Conservation (phyloP, 2,113 vertebrate genomes). For the Tetraodon nigroviridis region DNA sequence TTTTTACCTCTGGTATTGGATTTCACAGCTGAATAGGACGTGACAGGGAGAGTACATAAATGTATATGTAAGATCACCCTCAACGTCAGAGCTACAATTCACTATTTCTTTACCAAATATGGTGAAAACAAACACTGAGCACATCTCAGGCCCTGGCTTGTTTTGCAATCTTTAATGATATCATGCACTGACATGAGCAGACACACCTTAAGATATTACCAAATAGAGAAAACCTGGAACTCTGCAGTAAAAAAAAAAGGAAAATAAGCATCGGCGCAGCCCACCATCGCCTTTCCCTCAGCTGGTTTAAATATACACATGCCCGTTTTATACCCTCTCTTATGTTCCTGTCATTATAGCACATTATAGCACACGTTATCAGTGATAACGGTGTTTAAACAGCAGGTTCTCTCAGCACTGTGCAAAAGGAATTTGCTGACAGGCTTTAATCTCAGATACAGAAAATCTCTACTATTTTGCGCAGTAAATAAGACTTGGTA, state of each 20-base stretch:
- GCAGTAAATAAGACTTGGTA: too few species aligned
- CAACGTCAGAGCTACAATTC: background rate
- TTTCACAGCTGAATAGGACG: slow-evolving; percentile 16
- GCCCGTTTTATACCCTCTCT: slow-evolving; percentile 8
- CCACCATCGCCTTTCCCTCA: background rate
- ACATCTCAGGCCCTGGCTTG: slow-evolving; percentile 56
- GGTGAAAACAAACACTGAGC: slow-evolving; percentile 37
- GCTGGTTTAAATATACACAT: background rate
- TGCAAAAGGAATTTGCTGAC: background rate
- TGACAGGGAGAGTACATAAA: slow-evolving; percentile 2
- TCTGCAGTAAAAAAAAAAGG: background rate
- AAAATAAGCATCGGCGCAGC: too few species aligned
- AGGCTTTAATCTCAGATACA: slow-evolving; percentile 4
- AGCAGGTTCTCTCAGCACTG: slow-evolving; percentile 5
- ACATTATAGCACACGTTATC: slow-evolving; percentile 16
- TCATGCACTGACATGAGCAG: slow-evolving; percentile 62
- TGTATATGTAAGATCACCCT: slow-evolving; percentile 4
- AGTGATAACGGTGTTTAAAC: slow-evolving; percentile 18
- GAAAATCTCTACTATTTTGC: too few species aligned
- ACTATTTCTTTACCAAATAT: slow-evolving; percentile 52
- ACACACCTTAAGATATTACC: slow-evolving; percentile 59
- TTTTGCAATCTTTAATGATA: slow-evolving; percentile 51
- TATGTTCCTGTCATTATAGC: slow-evolving; percentile 18
- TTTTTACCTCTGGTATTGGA: slow-evolving; percentile 14
- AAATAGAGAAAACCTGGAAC: slow-evolving; percentile 21